phyloP scores from a whole-genome alignment of 2,113 vertebrate species.

The Numenius arquata region DNA sequence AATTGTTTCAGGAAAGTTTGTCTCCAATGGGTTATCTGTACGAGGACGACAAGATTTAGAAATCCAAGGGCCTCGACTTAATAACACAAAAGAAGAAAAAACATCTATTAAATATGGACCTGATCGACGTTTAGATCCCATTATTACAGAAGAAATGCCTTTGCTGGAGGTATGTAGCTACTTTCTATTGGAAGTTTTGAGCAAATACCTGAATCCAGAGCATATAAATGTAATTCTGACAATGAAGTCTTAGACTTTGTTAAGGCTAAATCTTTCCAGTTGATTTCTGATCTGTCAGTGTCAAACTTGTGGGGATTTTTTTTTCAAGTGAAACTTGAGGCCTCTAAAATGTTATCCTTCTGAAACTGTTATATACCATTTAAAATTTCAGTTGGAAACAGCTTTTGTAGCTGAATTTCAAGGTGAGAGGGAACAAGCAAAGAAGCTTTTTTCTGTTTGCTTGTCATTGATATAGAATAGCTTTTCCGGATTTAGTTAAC shows the following conservation, averaged over 20 bases:
- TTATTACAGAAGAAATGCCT: slow-evolving; percentile 92
- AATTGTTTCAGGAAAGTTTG: slow-evolving; percentile 73
- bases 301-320: neutral
- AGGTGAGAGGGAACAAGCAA: neutral
- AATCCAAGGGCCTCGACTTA: slow-evolving; percentile 93
- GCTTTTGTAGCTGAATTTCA: neutral
- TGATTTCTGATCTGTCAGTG: neutral
- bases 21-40: slow-evolving; percentile 79
- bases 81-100: slow-evolving; percentile 97
- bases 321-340: neutral
- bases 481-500: neutral
- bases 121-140: slow-evolving; percentile 89
- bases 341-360: neutral
- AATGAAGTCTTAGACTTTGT: neutral
- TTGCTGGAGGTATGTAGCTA: slow-evolving; percentile 86
- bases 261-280: neutral
- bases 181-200: neutral
- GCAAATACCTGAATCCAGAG: neutral
- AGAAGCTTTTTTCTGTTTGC: neutral
- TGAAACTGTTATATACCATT: neutral
- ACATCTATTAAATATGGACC: slow-evolving; percentile 88
- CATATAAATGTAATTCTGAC: neutral
- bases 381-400: neutral
- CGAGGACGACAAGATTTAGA: slow-evolving; percentile 92
- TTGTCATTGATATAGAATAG: neutral